Percentiles rank a stretch among this genome's conserved stretches.
Evolutionary conservation across 2,113 vertebrate genomes (phyloP).

Genomic region (Nematolebias whitei): DNA sequence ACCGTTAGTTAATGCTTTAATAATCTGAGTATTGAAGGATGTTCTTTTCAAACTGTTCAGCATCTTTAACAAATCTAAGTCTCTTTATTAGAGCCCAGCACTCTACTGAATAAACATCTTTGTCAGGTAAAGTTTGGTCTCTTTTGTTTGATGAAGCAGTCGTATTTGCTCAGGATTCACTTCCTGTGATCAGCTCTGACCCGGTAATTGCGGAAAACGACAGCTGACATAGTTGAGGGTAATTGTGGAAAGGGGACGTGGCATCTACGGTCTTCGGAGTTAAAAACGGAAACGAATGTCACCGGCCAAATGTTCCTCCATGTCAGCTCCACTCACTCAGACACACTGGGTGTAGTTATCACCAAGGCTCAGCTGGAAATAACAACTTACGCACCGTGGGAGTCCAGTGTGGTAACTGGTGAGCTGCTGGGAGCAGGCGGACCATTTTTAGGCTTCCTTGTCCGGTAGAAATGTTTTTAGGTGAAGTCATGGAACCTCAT

Average conservation of each 20-base stretch:
- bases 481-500: conserved; percentile 8
- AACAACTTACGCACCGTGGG: conserved; percentile 46
- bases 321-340: conserved; percentile 45
- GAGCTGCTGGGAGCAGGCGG: conserved; percentile 17
- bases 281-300: conserved; percentile 62
- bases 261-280: conserved; percentile 52
- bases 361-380: conserved; percentile 66
- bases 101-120: too few species aligned
- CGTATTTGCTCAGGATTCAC: neutral
- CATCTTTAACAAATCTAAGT: too few species aligned
- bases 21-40: too few species aligned
- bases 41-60: too few species aligned
- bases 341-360: conserved; percentile 45
- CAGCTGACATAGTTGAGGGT: conserved; percentile 36
- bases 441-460: conserved; percentile 21
- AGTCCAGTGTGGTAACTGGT: conserved; percentile 30
- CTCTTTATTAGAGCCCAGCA: too few species aligned
- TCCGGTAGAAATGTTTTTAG: conserved; percentile 1
- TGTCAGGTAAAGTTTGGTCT: neutral
- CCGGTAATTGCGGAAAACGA: conserved; percentile 13
- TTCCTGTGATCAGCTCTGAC: conserved; percentile 6
- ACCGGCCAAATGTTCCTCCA: conserved; percentile 53
- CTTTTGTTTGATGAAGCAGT: neutral
- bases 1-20: too few species aligned
- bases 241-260: conserved; percentile 50